Evolutionary conservation across 2,113 vertebrate species (phyloP).

Genomic region (Scomber colias): DNA sequence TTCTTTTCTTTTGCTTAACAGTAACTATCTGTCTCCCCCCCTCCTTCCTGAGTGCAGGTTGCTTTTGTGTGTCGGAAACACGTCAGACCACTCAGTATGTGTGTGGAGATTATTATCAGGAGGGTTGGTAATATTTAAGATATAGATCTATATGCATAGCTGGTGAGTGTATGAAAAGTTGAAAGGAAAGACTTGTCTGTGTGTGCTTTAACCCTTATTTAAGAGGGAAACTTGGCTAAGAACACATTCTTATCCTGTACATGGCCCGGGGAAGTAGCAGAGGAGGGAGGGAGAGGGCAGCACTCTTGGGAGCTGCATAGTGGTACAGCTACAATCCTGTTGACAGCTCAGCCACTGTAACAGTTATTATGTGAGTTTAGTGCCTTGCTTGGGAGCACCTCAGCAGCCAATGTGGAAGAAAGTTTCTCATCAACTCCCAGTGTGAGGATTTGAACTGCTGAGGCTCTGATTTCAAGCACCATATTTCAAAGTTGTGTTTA

Average conservation of each 20-base stretch:
- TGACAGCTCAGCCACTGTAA: constrained; percentile 29
- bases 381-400: constrained; percentile 28
- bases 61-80: constrained; percentile 75
- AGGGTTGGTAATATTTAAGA: constrained; percentile 82
- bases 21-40: constrained; percentile 22
- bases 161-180: constrained; percentile 74
- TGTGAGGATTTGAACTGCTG: background rate
- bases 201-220: constrained; percentile 30
- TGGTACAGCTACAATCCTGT: background rate
- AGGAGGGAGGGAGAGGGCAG: constrained; percentile 5
- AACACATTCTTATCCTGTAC: constrained; percentile 48
- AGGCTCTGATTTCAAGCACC: background rate
- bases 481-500: too few relatives aligned
- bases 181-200: constrained; percentile 60
- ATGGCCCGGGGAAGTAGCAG: constrained; percentile 38
- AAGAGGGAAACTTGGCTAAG: constrained; percentile 45
- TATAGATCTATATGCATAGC: constrained; percentile 75
- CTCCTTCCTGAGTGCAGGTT: constrained; percentile 68
- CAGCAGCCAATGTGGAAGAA: background rate
- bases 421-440: background rate
- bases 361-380: background rate
- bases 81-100: constrained; percentile 66
- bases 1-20: constrained; percentile 53
- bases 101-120: constrained; percentile 74
- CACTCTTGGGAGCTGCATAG: constrained; percentile 15